Evolutionary conservation across 2,888 invertebrate species (phyloP), one percentile per base, ranked within the genome.

Genomic region (Mesopsocus fuscifrons): DNA sequence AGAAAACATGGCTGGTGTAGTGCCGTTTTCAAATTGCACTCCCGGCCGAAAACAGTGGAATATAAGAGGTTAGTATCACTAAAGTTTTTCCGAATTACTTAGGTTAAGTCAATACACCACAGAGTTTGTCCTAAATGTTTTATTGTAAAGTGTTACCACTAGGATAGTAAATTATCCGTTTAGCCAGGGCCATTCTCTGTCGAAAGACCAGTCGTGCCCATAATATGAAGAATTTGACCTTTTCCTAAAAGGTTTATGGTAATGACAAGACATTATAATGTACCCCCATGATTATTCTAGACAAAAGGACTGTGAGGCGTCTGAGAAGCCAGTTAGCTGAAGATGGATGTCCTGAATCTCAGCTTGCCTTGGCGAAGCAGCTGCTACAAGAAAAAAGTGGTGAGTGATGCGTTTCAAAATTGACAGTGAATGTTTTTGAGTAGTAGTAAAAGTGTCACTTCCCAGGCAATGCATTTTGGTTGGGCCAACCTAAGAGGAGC

Each of bases 321-420:
- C 51, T 64, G 1, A 61, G 64, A 52, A 66, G 71, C 54, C 82
- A 83, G 55, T 62, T 88, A 49, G 88, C 88, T 0, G 82, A 83
- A 54, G 87, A 87, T 61, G 88, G 88, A 6, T 87, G 85, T 59
- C 79, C 84, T 0, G 87, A 87, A 55, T 84, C 85, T 8, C 89
- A 89, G 62, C 81, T 85, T 47, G 80, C 84, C 43, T 64, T 88
- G 45, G 89, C 87, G 2, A 84, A 84, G 56, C 77, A 83, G 53
- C 64, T 89, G 31, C 64, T 89, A 51, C 77, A 82, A 52, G 81
- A 82, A 55, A 70, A 71, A 60, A 75, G 75, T 62, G 83, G 83
- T 82, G 64, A 56, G 62, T 52, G 15, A 15, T 42, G 16, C 13
- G 13, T n/a, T n/a, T n/a, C n/a, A 2, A 20, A 38, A 38, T 20